Base-by-base conservation (phyloP, 2,888 invertebrate species). In the Oscheius sp. region DNA sequence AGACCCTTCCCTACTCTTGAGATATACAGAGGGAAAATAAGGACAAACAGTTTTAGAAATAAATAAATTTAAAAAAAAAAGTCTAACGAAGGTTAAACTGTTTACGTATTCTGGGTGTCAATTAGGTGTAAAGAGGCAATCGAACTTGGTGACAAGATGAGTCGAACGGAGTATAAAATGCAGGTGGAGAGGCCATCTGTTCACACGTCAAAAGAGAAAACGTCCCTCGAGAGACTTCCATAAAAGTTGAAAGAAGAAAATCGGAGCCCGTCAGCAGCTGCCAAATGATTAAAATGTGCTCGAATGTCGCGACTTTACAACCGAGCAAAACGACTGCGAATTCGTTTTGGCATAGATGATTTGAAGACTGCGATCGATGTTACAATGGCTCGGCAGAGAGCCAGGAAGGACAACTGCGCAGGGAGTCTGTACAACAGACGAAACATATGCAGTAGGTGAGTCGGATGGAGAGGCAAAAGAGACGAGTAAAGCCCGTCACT, bases 281-380 rank as follows among this genome's bases (percentile, higher is more conserved):
- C 3, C 33, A 33, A 54, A 36, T 54, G 54, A 54, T 54, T 54
- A 54, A 54, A 54, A 54, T 54, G 54, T 54, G 54, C 54, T 54
- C 54, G 54, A 54, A 54, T 54, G 54, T 54, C 54, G 54, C 54
- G 54, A 54, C 54, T 54, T 54, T 54, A 54, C 54, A 54, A 14
- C 32, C 32, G 54, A 33, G 51, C 33, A 54, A 54, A 54, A 54
- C 54, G 54, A 32, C 54, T 54, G 54, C 32, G 54, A 54, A 54
- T 54, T 47, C 47, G 47, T 47, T 54, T 51, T 54, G 54, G 54
- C 32, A 54, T 54, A 54, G 32, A n/a, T 54, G 20, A 51, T 22
- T 47, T 47, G 47, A 24, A 17, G n/a, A 41, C n/a, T 14, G n/a
- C 12, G 28, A 9, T 6, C 6, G 30, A 32, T 33, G 54, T 54